Evolutionary conservation across 2,797 vertebrate species (phyloP), one percentile per base, ranked within the genome.

Genomic region (Eremophila alpestris): DNA sequence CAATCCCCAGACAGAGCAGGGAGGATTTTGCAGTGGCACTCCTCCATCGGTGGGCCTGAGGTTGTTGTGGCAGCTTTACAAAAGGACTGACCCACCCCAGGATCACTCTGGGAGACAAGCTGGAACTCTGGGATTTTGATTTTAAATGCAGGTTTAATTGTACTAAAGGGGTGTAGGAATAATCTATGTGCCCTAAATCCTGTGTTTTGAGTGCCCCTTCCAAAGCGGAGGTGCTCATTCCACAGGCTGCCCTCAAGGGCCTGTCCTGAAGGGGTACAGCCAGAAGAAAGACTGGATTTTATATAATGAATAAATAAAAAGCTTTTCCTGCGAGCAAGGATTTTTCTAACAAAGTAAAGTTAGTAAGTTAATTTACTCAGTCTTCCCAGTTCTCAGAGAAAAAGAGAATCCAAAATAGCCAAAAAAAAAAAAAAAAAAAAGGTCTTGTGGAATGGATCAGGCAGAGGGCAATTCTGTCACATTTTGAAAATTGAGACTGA

Each of bases 171-270:
- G 22, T 40, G 43, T 3, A 5, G 40, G 41, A 59, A 55, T 26
- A 70, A 77, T 11, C 59, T 1, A 6, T 0, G 10, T 14, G 29
- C 2, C 2, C 27, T 10, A 55, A 73, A 46, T 24, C 6, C 4
- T 0, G 0, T 0, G 4, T 2, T 13, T 1, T 15, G 63, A 69
- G 46, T 2, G 10, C 10, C 68, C 74, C 36, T 6, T 27, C 18
- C 75, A 55, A 22, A 76, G 34, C 45, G 51, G 67, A 70, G 14
- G 29, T 10, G 13, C 75, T 71, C 52, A 1, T 46, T 55, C 49
- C 16, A 24, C 4, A 43, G 30, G 29, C 30, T 75, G 24, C 46
- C 36, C 46, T 51, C 23, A 63, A 83, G 29, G 38, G 65, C 17
- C 17, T 83, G 24, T 51, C 36, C 46, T 51, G 26, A 63, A 83